These are phyloP conservation scores for Drosophila subsilvestris DNA, from an alignment of 2,888 invertebrate species.

Conservation along the genomic window DNA sequence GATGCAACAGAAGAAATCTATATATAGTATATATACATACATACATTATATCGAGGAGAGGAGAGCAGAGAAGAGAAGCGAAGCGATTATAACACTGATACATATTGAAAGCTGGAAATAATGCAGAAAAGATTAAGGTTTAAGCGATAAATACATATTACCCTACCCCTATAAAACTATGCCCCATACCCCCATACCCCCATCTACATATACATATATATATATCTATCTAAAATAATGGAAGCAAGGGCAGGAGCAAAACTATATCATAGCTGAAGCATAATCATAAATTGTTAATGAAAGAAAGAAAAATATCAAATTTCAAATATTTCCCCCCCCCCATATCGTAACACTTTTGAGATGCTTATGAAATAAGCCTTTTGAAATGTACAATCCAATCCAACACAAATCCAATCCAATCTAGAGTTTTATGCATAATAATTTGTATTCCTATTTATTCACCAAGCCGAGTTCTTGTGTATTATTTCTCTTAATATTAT, in stretches of 20 bases:
- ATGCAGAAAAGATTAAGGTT: constrained; percentile 66
- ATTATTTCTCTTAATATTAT: constrained; percentile 65
- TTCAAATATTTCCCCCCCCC: constrained; percentile 17
- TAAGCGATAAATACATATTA: constrained; percentile 45
- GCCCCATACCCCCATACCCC: background rate
- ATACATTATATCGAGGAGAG: constrained; percentile 12
- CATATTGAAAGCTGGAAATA: constrained; percentile 74
- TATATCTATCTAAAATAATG: constrained; percentile 48
- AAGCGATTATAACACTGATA: constrained; percentile 44
- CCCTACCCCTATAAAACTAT: constrained; percentile 23
- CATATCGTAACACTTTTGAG: constrained; percentile 25
- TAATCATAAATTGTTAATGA: constrained; percentile 51
- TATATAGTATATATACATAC: constrained; percentile 48
- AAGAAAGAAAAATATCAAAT: constrained; percentile 28
- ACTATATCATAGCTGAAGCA: constrained; percentile 52
- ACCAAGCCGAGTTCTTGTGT: constrained; percentile 51
- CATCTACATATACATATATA: constrained; percentile 36
- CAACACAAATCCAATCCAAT: too few species aligned
- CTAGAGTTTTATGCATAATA: constrained; percentile 28
- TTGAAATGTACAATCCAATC: constrained; percentile 35
- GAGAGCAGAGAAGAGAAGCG: background rate
- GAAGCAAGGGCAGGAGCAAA: constrained; percentile 8
- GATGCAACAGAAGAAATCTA: constrained; percentile 45
- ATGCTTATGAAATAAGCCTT: constrained; percentile 42
- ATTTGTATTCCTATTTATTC: constrained; percentile 52